Evolutionary conservation across 2,888 invertebrate genomes (phyloP).

Genomic region (Chaitophorus viminalis): DNA sequence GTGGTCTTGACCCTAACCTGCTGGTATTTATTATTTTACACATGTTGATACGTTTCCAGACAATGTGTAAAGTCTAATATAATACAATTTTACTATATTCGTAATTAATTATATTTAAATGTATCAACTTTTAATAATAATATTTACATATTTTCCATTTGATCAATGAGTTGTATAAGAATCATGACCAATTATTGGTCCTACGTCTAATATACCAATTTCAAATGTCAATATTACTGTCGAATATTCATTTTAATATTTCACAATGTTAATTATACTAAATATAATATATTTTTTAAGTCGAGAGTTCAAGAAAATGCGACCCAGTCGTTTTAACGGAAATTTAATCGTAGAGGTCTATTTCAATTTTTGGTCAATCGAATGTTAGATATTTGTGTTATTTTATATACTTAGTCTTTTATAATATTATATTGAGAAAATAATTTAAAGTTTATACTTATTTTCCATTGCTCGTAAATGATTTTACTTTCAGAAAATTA

Average conservation of each 20-base stretch:
- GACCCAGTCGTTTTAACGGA: not conserved
- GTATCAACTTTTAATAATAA: not conserved
- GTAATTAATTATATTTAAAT: not conserved
- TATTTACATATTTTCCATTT: not conserved
- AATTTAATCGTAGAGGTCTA: not conserved
- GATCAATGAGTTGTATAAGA: not conserved
- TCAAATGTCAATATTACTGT: too few species aligned
- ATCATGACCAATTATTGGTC: too few species aligned
- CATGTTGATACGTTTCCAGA: slow-evolving; percentile 46
- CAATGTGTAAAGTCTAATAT: not conserved
- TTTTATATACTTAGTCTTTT: too few species aligned
- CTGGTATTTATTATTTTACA: slow-evolving; percentile 47
- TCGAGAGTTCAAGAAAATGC: too few species aligned
- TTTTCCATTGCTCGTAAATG: not conserved
- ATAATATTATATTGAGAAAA: too few species aligned
- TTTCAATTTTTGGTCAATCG: not conserved
- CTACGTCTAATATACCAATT: too few species aligned
- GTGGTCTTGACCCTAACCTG: slow-evolving; percentile 49
- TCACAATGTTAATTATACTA: too few species aligned
- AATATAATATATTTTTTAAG: too few species aligned
- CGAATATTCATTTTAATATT: too few species aligned
- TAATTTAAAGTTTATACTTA: too few species aligned
- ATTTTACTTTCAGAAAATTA: not conserved
- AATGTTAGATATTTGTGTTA: too few species aligned
- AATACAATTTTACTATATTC: not conserved